Conservation (phyloP, 2,888 invertebrate species). For the Atethmia centrago region DNA sequence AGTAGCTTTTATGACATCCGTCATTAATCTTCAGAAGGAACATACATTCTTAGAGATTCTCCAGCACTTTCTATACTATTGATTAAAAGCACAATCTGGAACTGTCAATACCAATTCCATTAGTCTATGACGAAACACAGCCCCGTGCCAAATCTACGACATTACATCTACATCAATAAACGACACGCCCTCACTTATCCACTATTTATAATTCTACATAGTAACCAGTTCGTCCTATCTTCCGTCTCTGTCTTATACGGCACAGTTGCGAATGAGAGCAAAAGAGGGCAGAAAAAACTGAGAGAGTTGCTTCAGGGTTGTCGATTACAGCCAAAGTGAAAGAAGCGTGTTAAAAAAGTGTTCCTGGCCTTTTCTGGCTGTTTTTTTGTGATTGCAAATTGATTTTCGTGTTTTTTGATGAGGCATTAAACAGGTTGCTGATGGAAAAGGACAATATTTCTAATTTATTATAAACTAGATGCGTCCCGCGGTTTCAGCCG, state of each 20-base stretch:
- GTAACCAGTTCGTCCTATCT: conserved; percentile 45
- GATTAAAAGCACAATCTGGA: conserved; percentile 10
- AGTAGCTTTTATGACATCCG: not conserved
- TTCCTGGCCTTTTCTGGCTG: conserved; percentile 46
- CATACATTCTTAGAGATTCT: not conserved
- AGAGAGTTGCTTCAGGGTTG: conserved; percentile 54
- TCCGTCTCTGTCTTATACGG: conserved; percentile 32
- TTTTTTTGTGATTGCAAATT: not conserved
- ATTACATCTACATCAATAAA: conserved; percentile 38
- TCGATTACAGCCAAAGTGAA: conserved; percentile 17
- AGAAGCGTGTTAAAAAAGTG: too few relatives aligned
- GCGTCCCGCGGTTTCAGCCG: too few relatives aligned
- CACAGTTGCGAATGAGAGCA: conserved; percentile 47
- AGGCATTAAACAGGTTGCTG: not conserved
- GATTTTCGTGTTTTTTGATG: conserved; percentile 9
- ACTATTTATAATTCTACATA: conserved; percentile 34
- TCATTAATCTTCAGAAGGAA: not conserved
- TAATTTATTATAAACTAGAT: too few relatives aligned
- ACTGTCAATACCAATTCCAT: conserved; percentile 26
- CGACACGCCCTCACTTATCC: conserved; percentile 65
- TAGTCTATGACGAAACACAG: conserved; percentile 47
- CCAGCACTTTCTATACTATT: conserved; percentile 4
- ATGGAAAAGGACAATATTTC: too few relatives aligned
- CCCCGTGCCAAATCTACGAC: conserved; percentile 59
- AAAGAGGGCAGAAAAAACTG: conserved; percentile 57